phyloP scores from a whole-genome alignment of 1,140 invertebrate genomes.

The Delia radicum region DNA sequence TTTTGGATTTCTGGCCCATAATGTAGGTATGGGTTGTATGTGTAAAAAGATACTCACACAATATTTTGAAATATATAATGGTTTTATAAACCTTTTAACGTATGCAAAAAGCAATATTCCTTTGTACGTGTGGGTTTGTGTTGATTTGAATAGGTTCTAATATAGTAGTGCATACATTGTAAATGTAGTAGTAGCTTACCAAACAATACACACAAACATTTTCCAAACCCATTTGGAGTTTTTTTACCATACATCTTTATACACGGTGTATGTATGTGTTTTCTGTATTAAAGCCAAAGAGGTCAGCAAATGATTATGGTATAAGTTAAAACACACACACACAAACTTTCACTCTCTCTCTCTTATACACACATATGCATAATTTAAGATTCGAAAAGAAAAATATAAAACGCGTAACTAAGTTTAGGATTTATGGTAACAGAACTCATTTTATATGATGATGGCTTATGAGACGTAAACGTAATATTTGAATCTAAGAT shows the following conservation, averaged over 20 bases:
- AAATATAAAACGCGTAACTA: neutral
- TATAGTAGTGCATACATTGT: too few relatives aligned
- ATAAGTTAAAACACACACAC: neutral
- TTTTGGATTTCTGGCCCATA: too few relatives aligned
- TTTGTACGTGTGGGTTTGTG: neutral
- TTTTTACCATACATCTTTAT: neutral
- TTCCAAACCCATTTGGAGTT: too few relatives aligned
- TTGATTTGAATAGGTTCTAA: too few relatives aligned
- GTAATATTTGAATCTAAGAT: neutral
- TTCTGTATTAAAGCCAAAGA: too few relatives aligned
- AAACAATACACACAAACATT: too few relatives aligned
- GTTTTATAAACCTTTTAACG: neutral
- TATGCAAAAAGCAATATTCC: neutral
- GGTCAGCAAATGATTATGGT: neutral
- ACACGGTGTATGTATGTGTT: neutral
- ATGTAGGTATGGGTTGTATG: too few relatives aligned
- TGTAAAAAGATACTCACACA: neutral
- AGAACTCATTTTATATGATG: neutral
- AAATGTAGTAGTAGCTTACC: too few relatives aligned
- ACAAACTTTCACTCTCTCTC: too few relatives aligned
- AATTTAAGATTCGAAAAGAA: neutral
- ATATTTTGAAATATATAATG: neutral
- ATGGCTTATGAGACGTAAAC: constrained; percentile 3
- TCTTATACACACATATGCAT: neutral
- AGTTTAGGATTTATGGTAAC: neutral